These are phyloP conservation scores for Lucifuga dentata DNA, from an alignment of 2,113 vertebrate species.

Conservation along the genomic window DNA sequence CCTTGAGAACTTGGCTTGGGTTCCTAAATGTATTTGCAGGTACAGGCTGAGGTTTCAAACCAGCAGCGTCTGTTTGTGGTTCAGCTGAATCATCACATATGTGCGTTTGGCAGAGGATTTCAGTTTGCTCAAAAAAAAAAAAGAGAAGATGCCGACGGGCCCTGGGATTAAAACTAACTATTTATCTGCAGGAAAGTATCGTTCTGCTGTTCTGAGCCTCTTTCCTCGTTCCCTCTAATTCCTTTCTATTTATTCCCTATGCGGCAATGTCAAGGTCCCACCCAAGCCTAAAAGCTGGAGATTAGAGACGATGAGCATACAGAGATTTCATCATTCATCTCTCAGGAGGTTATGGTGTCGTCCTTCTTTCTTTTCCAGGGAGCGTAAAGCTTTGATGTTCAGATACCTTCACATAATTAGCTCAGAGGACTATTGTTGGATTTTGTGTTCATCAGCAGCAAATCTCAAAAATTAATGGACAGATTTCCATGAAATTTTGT, in stretches of 20 bases:
- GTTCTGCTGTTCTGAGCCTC: conserved; percentile 5
- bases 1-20: conserved; percentile 2
- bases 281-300: conserved; percentile 12
- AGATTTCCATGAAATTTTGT: too few species aligned
- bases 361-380: conserved; percentile 13
- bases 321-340: conserved; percentile 21
- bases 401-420: too few species aligned
- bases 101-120: conserved; percentile 19
- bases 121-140: conserved; percentile 22
- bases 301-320: conserved; percentile 15
- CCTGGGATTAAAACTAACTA: conserved; percentile 7
- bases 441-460: too few species aligned
- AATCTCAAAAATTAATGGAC: too few species aligned
- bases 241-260: neutral
- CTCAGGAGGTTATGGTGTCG: conserved; percentile 30
- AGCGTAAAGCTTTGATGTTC: too few species aligned
- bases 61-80: too few species aligned
- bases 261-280: neutral
- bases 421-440: too few species aligned
- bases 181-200: conserved; percentile 17
- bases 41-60: conserved; percentile 18
- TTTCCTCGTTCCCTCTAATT: conserved; percentile 7
- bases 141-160: neutral
- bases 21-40: conserved; percentile 29
- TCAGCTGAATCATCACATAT: conserved; percentile 42